phyloP scores from a whole-genome alignment of 2,797 vertebrate species.

The Centropyge bicolor region DNA sequence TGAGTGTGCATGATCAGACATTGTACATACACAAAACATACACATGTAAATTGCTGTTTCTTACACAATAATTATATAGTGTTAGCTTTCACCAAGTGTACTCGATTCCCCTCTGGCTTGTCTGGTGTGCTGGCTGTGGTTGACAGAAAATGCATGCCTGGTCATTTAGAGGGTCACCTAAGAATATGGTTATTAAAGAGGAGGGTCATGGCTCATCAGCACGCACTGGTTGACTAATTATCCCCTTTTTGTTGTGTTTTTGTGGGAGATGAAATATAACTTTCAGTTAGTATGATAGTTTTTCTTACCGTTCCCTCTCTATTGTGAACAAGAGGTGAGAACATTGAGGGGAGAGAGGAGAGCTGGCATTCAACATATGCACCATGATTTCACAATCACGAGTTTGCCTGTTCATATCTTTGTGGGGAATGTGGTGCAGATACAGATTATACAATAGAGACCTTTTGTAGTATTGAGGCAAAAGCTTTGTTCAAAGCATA shows the following conservation, averaged over 20 bases:
- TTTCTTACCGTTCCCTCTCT: neutral
- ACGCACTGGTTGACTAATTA: conserved; percentile 18
- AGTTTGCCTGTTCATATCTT: conserved; percentile 24
- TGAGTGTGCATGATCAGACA: neutral
- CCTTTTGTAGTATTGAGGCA: neutral
- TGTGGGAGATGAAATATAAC: neutral
- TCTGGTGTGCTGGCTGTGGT: conserved; percentile 9
- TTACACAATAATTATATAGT: conserved; percentile 3
- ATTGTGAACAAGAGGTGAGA: conserved; percentile 16
- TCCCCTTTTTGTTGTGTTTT: conserved; percentile 4
- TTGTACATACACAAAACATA: neutral
- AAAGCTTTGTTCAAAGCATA: conserved; percentile 14
- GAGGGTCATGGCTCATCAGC: conserved; percentile 14
- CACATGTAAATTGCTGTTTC: conserved; percentile 1
- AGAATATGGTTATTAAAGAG: conserved; percentile 21
- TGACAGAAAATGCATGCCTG: conserved; percentile 18
- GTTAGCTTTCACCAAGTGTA: conserved; percentile 3
- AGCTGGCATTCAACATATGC: conserved; percentile 29
- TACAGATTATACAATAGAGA: neutral
- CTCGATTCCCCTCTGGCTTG: neutral
- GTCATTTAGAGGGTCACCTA: conserved; percentile 38
- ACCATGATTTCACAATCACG: conserved; percentile 16
- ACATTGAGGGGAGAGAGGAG: neutral
- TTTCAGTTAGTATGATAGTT: neutral
- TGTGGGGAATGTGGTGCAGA: conserved; percentile 13